phyloP scores from a whole-genome alignment of 2,888 invertebrate genomes.

The Lasioglossum villosulum region DNA sequence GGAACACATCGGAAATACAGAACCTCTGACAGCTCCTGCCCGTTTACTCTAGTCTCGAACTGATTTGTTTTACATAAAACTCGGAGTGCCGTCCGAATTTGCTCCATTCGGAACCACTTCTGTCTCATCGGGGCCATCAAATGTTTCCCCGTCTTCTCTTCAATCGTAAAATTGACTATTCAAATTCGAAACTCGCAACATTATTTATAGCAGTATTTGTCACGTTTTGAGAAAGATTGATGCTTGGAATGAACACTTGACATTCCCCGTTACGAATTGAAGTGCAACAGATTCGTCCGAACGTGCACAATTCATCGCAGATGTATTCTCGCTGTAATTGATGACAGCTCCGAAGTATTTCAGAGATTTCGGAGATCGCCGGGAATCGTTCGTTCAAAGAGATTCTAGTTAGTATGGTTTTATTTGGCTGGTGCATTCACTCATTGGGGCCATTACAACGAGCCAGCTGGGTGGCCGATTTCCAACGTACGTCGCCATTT shows the following conservation, averaged over 20 bases:
- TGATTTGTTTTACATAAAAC: constrained; percentile 12
- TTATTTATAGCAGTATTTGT: not conserved
- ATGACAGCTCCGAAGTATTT: constrained; percentile 14
- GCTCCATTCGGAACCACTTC: not conserved
- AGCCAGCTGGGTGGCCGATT: constrained; percentile 71
- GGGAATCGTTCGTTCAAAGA: constrained; percentile 48
- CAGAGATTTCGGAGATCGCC: constrained; percentile 32
- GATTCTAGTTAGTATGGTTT: constrained; percentile 20
- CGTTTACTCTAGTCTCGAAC: constrained; percentile 7
- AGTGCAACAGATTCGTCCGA: not conserved
- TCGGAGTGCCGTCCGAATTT: not conserved
- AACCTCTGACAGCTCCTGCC: constrained; percentile 7
- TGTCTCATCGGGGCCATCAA: not conserved
- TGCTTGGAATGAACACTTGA: not conserved
- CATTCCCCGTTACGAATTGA: not conserved
- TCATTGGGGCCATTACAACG: constrained; percentile 62
- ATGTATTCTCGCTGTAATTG: not conserved
- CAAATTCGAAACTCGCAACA: not conserved
- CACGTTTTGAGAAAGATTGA: not conserved
- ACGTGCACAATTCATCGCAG: not conserved
- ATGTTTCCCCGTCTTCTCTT: not conserved
- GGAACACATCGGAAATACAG: not conserved
- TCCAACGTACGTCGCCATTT: constrained; percentile 55
- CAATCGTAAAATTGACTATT: too few relatives aligned
- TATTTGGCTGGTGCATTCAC: constrained; percentile 41